Evolutionary conservation across 1,140 invertebrate genomes (phyloP).

Genomic region (Trichonephila clavipes): DNA sequence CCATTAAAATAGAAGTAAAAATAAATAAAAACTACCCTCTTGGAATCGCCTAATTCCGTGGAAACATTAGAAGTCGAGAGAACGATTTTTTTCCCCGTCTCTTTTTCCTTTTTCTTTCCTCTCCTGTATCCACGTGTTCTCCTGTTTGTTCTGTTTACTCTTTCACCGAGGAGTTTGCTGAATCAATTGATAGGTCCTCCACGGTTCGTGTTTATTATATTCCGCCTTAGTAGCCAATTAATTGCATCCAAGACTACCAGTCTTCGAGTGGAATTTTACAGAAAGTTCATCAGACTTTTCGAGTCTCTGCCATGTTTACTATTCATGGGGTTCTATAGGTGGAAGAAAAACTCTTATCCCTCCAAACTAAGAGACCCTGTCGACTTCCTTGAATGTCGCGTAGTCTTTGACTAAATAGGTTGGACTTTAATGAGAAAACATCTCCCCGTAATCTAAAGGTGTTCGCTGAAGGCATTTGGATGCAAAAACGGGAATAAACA

Average conservation of each 20-base stretch:
- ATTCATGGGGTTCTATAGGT: constrained; percentile 41
- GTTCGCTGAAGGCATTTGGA: background rate
- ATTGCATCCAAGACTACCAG: constrained; percentile 60
- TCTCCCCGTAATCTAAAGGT: constrained; percentile 37
- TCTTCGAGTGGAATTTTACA: constrained; percentile 46
- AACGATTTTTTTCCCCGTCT: background rate
- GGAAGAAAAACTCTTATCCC: constrained; percentile 2
- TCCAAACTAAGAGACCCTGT: background rate
- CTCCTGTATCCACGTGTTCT: constrained; percentile 9
- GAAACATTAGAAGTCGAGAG: constrained; percentile 35
- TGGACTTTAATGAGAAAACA: constrained; percentile 69
- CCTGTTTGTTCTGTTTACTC: constrained; percentile 26
- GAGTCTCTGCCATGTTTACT: constrained; percentile 62
- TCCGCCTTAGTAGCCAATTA: constrained; percentile 71
- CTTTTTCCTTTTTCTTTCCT: constrained; percentile 31
- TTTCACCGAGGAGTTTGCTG: constrained; percentile 61
- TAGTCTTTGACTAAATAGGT: constrained; percentile 66
- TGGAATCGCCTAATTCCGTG: constrained; percentile 38
- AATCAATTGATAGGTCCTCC: constrained; percentile 69
- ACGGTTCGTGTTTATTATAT: constrained; percentile 64
- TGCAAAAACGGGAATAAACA: constrained; percentile 35
- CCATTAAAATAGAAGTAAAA: constrained; percentile 42
- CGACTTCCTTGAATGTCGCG: background rate
- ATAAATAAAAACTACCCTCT: constrained; percentile 3
- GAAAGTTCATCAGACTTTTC: constrained; percentile 54